These are phyloP conservation scores for Sturmia bella DNA, from an alignment of 2,888 invertebrate genomes.

Conservation along the genomic window DNA sequence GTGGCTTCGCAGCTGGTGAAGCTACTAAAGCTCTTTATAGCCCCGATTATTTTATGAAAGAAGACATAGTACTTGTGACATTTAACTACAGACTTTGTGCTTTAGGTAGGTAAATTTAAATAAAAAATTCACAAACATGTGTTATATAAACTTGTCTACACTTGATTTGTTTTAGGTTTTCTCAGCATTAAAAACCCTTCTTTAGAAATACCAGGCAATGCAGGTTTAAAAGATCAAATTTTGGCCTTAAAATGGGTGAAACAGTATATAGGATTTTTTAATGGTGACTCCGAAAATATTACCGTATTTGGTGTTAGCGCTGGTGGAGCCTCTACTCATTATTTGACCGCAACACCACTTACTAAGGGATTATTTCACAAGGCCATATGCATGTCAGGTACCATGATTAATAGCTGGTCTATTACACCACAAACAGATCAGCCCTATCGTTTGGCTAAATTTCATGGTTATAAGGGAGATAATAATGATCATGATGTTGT, in stretches of 20 bases:
- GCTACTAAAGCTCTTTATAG: slow-evolving; percentile 75
- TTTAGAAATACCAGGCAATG: slow-evolving; percentile 83
- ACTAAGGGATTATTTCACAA: slow-evolving; percentile 80
- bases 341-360: slow-evolving; percentile 82
- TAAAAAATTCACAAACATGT: too few relatives aligned
- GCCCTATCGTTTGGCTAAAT: slow-evolving; percentile 78
- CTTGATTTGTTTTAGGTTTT: slow-evolving; percentile 82
- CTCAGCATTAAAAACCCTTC: slow-evolving; percentile 80
- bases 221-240: slow-evolving; percentile 83
- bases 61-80: slow-evolving; percentile 80
- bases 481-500: slow-evolving; percentile 73
- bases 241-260: slow-evolving; percentile 83
- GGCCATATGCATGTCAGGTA: slow-evolving; percentile 79
- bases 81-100: slow-evolving; percentile 82
- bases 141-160: too few relatives aligned
- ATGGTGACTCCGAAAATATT: slow-evolving; percentile 82
- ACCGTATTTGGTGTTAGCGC: slow-evolving; percentile 83
- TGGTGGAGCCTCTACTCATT: slow-evolving; percentile 82
- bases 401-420: slow-evolving; percentile 76
- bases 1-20: slow-evolving; percentile 80
- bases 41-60: slow-evolving; percentile 80
- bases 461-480: slow-evolving; percentile 76
- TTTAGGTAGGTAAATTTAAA: too few relatives aligned
- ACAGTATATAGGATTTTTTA: slow-evolving; percentile 81
- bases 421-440: slow-evolving; percentile 70